Evolutionary conservation across 2,113 vertebrate species (phyloP), one percentile per base, ranked within the genome.

Genomic region (Dunckerocampus dactyliophorus): DNA sequence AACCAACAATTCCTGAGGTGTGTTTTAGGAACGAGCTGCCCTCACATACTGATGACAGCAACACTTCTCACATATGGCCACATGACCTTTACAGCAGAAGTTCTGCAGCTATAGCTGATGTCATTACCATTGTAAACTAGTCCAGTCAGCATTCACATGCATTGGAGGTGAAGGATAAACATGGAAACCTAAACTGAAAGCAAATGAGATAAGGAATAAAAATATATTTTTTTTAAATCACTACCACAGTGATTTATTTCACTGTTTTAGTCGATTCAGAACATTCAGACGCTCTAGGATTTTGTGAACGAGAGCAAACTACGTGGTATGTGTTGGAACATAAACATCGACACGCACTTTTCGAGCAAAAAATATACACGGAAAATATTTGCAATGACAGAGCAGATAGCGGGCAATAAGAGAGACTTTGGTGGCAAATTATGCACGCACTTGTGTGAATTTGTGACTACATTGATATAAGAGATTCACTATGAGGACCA

Each of bases 121-220:
- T 46, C 16, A 47, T 50, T 51, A 19, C 63, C 46, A 56, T 24
- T 60, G 59, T 51, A 51, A 56, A 63, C 50, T 14, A 54, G 48
- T 42, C 50, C 15, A 58, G 53, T 71, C 58, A 75, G 65, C 65
- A 53, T n/a, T 47, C 47, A 28, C 24, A 58, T 56, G 17, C 47
- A 59, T 55, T 64, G 21, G 50, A 67, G 42, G 63, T 62, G 47
- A 63, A 68, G 61, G 67, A 48, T 60, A 63, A 46, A 46, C 45
- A 52, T 6, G 28, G 28, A 8, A 53, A 24, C 16, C 34, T 45
- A 20, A 45, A 58, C 11, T 53, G 16, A 17, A 20, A 56, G 47
- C 42, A 22, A 3, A 16, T 22, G 6, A 47, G 20, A 19, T 47
- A 17, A 2, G 20, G 3, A 11, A 19, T 20, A 57, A 20, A 37